phyloP scores from a whole-genome alignment of 2,888 invertebrate species.

The Brenthis ino region DNA sequence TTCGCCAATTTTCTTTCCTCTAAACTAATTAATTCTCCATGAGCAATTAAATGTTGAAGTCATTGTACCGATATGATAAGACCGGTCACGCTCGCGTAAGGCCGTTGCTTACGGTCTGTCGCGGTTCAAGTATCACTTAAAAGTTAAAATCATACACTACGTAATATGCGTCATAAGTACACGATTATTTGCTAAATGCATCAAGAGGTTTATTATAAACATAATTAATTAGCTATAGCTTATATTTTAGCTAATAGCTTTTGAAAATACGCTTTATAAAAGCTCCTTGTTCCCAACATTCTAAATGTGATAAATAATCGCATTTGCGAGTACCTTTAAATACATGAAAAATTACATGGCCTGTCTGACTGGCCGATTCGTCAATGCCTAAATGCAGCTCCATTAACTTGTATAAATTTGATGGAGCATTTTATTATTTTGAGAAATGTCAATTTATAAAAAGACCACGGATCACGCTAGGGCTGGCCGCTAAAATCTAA shows the following conservation, averaged over 20 bases:
- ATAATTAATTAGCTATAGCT: constrained; percentile 1
- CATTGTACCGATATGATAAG: constrained; percentile 36
- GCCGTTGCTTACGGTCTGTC: constrained; percentile 37
- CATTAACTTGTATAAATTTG: too few species aligned
- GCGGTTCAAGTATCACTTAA: constrained; percentile 24
- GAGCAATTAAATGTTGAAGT: constrained; percentile 22
- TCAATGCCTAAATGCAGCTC: too few species aligned
- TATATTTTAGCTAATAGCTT: neutral
- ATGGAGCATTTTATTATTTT: too few species aligned
- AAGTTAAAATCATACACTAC: constrained; percentile 12
- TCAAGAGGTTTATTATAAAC: neutral
- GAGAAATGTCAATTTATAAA: too few species aligned
- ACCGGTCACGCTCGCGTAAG: constrained; percentile 40
- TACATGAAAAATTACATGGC: too few species aligned
- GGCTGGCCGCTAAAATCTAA: too few species aligned
- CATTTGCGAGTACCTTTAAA: too few species aligned
- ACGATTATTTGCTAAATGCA: neutral
- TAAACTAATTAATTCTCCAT: constrained; percentile 13
- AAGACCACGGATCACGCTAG: too few species aligned
- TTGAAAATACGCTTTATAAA: too few species aligned
- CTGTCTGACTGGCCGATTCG: too few species aligned
- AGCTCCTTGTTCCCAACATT: too few species aligned
- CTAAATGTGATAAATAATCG: too few species aligned
- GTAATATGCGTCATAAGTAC: constrained; percentile 19
- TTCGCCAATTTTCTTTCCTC: neutral